Conservation (phyloP, 1,140 invertebrate species). For the Tetragnatha versicolor region DNA sequence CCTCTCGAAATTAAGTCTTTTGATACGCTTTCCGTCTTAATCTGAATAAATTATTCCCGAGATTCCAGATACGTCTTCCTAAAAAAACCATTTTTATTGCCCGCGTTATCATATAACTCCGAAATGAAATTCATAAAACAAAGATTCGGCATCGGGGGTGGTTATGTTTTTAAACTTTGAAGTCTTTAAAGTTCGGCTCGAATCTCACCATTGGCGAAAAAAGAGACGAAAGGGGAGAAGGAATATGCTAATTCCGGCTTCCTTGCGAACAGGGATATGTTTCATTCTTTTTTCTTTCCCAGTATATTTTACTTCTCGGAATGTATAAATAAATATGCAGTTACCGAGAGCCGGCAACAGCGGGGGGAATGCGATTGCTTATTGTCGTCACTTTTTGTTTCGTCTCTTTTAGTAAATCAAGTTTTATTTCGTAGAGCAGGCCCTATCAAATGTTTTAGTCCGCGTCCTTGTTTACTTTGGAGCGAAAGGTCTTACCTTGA, state of each 20-base stretch:
- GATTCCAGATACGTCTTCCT: slow-evolving; percentile 9
- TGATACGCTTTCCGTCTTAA: slow-evolving; percentile 32
- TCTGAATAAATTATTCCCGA: slow-evolving; percentile 50
- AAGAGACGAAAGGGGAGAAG: neutral
- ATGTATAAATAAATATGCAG: slow-evolving; percentile 33
- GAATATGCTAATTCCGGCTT: slow-evolving; percentile 25
- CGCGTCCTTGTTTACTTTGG: neutral
- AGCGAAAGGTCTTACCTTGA: too few species aligned
- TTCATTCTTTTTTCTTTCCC: slow-evolving; percentile 12
- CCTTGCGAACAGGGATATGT: slow-evolving; percentile 1
- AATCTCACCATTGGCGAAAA: slow-evolving; percentile 1
- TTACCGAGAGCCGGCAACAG: neutral
- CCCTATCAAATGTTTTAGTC: neutral
- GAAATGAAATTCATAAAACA: slow-evolving; percentile 39
- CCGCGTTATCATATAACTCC: slow-evolving; percentile 39
- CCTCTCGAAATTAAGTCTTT: slow-evolving; percentile 32
- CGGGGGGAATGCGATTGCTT: slow-evolving; percentile 11
- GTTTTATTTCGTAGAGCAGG: neutral
- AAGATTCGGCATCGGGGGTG: neutral
- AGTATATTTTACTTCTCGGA: slow-evolving; percentile 18
- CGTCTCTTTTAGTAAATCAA: neutral
- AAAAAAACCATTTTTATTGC: slow-evolving; percentile 26
- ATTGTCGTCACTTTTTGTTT: slow-evolving; percentile 5
- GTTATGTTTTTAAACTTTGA: slow-evolving; percentile 29
- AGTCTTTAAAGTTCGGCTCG: slow-evolving; percentile 9